Evolutionary conservation across 1,140 invertebrate species (phyloP), one percentile per base, ranked within the genome.

Genomic region (Drosophila lacertosa): DNA sequence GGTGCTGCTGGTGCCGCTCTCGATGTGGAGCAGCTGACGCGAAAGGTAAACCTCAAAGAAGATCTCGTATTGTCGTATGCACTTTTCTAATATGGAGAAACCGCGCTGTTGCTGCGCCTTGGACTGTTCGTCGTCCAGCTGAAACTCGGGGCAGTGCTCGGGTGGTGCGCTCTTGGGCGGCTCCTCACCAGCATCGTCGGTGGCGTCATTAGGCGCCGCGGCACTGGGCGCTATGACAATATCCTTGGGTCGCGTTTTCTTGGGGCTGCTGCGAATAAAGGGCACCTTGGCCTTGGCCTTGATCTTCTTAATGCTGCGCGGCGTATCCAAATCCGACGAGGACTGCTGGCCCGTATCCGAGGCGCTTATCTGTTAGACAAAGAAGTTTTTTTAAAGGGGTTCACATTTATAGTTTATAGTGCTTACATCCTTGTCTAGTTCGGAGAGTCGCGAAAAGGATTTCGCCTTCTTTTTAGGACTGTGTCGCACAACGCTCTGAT

Each of bases 61-160:
- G 11, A 93, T 91, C 84, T 96, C 94, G 72, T 95, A 96, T 60
- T 94, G 93, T 53, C 94, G 92, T 10, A 95, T 92, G 86, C 95
- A 96, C 69, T 94, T 93, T 63, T 93, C 93, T 2, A 94, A 51
- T 76, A 94, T 93, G 0, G 93, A 92, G 39, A 93, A 90, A 13
- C 81, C 81, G 0, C 81, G 81, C 45, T 86, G 73, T 32, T 77
- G 73, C 0, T 69, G 47, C 0, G 81, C 90, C 11, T 88, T 78
- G 5, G 69, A 54, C 3, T 67, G 60, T n/a, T 83, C 81, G 35
- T 90, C 81, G 20, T 90, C 77, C 20, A 90, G 60, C 39, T 82
- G 60, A 16, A 80, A 68, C 15, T 75, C 48, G 1, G 66, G 42
- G 24, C 74, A 50, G 13, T 89, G 66, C 10, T 90, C 74, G 0